Conservation (phyloP, 2,113 vertebrate genomes). For the Guaruba guarouba region DNA sequence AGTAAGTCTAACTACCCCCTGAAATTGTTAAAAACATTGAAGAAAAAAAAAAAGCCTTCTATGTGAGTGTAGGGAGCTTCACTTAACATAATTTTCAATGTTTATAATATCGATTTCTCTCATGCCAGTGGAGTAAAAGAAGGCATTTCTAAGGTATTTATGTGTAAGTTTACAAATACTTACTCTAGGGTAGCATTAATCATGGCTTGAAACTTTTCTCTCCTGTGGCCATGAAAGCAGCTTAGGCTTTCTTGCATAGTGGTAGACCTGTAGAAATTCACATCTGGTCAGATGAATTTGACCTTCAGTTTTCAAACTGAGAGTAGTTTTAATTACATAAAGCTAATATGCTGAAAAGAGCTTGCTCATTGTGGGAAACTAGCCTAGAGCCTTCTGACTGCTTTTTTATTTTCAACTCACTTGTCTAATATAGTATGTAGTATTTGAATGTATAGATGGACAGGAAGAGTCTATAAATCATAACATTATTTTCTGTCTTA, state of each 20-base stretch:
- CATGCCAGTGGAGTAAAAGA: background rate
- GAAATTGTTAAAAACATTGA: background rate
- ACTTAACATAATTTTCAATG: background rate
- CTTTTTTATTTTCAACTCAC: background rate
- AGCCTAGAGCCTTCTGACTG: background rate
- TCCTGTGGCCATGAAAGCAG: background rate
- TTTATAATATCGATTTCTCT: background rate
- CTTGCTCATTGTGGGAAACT: background rate
- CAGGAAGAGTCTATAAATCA: background rate
- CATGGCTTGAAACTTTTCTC: background rate
- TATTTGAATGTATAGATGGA: background rate
- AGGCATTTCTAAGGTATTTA: background rate
- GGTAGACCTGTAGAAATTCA: background rate
- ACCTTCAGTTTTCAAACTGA: background rate
- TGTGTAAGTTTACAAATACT: background rate
- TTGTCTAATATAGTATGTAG: background rate
- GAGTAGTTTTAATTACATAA: background rate
- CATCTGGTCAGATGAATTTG: background rate
- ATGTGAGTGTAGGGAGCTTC: rapidly evolving
- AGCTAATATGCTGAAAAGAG: background rate
- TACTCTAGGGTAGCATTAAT: background rate
- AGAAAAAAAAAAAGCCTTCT: background rate
- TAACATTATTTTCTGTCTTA: background rate
- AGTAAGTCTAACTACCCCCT: background rate
- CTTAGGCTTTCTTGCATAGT: background rate